Conservation (phyloP, 2,888 invertebrate species). For the Aleiodes leptofemur region DNA sequence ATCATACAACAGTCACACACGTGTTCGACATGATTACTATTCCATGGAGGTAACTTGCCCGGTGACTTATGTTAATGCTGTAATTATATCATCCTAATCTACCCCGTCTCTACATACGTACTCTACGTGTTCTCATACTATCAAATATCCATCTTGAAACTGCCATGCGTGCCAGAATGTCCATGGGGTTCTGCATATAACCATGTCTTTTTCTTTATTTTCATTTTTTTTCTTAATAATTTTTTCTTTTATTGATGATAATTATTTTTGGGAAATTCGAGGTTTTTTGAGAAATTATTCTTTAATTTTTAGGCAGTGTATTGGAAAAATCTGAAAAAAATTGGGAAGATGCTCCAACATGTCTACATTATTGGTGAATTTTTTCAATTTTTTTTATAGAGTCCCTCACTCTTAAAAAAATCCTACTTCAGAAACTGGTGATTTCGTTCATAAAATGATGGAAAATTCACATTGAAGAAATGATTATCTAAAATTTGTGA, state of each 20-base stretch:
- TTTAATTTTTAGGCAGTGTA: too few species aligned
- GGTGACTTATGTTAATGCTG: constrained; percentile 75
- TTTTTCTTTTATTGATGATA: background rate
- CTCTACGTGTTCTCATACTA: constrained; percentile 71
- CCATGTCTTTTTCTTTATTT: constrained; percentile 47
- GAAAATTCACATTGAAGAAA: too few species aligned
- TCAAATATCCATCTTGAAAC: constrained; percentile 74
- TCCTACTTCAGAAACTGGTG: too few species aligned
- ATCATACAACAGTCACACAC: constrained; percentile 57
- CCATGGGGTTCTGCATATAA: constrained; percentile 47
- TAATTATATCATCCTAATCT: constrained; percentile 76
- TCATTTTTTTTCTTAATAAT: constrained; percentile 2
- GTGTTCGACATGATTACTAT: constrained; percentile 73
- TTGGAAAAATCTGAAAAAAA: too few species aligned
- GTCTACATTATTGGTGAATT: too few species aligned
- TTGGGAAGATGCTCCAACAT: too few species aligned
- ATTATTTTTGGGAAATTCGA: background rate
- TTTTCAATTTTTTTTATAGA: too few species aligned
- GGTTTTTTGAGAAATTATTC: too few species aligned
- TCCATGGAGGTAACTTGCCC: constrained; percentile 66
- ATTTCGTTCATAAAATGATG: too few species aligned
- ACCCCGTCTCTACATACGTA: constrained; percentile 67
- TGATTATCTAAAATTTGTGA: too few species aligned
- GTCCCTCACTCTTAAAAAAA: too few species aligned
- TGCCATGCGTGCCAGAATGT: constrained; percentile 74